These are phyloP conservation scores for Orchesellides sinensis DNA, from an alignment of 2,888 invertebrate genomes.

Conservation along the genomic window DNA sequence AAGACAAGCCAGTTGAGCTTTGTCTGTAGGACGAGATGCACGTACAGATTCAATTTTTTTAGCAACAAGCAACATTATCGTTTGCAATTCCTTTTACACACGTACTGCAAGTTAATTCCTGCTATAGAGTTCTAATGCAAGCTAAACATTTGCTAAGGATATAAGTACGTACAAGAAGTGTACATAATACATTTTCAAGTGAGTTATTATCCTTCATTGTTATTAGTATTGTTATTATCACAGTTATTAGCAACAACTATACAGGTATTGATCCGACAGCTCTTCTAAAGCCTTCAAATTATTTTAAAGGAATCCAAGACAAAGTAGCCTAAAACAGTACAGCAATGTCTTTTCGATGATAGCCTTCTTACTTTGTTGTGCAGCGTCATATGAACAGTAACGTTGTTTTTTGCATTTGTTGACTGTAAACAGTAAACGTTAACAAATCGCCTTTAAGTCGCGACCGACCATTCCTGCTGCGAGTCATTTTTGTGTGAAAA, in stretches of 20 bases:
- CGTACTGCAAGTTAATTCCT: background rate
- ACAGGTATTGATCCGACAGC: too few relatives aligned
- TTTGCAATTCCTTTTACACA: too few relatives aligned
- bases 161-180: too few relatives aligned
- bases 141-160: too few relatives aligned
- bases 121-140: background rate
- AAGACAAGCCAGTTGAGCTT: conserved; percentile 45
- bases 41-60: too few relatives aligned
- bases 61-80: too few relatives aligned
- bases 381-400: background rate
- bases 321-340: background rate
- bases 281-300: background rate
- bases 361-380: background rate
- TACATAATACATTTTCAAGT: background rate
- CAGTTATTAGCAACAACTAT: background rate
- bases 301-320: background rate
- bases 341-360: background rate
- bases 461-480: too few relatives aligned
- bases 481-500: too few relatives aligned
- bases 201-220: conserved; percentile 21
- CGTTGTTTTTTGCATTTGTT: background rate
- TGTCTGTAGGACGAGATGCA: conserved; percentile 39
- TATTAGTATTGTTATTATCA: background rate
- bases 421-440: too few relatives aligned
- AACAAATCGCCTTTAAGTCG: too few relatives aligned